These are phyloP conservation scores for Asobara japonica DNA, from an alignment of 1,140 invertebrate genomes.

Conservation along the genomic window DNA sequence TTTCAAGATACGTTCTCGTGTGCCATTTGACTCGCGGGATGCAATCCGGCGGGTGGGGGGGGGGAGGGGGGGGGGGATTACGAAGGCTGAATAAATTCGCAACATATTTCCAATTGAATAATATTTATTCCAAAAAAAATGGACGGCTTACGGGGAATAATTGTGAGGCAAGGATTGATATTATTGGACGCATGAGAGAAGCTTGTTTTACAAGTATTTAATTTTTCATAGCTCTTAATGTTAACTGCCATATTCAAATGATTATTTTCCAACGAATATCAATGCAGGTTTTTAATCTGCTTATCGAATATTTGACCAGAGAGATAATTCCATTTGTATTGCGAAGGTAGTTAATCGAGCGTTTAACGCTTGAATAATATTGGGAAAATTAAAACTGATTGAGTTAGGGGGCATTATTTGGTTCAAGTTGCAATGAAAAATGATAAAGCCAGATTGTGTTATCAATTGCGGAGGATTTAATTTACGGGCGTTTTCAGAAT, in stretches of 20 bases:
- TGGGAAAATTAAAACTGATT: too few relatives aligned
- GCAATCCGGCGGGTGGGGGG: not conserved
- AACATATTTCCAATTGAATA: slow-evolving; percentile 2
- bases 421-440: not conserved
- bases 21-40: slow-evolving; percentile 2
- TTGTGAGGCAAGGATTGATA: not conserved
- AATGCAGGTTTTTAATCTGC: not conserved
- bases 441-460: not conserved
- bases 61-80: not conserved
- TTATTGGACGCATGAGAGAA: not conserved
- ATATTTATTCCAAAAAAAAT: slow-evolving; percentile 4
- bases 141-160: not conserved
- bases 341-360: not conserved
- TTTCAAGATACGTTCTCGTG: slow-evolving; percentile 16
- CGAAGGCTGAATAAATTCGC: slow-evolving; percentile 1
- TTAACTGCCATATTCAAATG: too few relatives aligned
- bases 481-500: too few relatives aligned
- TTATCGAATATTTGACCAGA: not conserved
- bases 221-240: too few relatives aligned
- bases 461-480: not conserved
- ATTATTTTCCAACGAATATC: too few relatives aligned
- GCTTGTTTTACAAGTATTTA: too few relatives aligned
- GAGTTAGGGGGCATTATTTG: not conserved
- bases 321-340: not conserved
- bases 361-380: not conserved